These are phyloP conservation scores for Microctonus brassicae DNA, from an alignment of 2,888 invertebrate species.

Conservation along the genomic window DNA sequence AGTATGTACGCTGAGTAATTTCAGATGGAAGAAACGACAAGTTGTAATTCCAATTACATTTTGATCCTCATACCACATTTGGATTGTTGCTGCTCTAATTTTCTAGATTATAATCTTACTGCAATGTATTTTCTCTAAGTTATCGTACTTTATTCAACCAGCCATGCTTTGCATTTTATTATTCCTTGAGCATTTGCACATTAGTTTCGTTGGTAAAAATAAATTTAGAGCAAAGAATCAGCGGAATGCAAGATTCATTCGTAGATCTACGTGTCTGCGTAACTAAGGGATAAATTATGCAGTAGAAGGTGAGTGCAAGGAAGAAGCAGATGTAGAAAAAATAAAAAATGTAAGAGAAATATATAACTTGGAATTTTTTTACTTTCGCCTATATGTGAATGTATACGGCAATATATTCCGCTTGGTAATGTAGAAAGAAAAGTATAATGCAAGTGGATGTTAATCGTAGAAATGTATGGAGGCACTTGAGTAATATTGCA, in stretches of 20 bases:
- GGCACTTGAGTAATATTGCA: neutral
- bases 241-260: neutral
- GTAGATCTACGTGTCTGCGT: neutral
- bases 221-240: neutral
- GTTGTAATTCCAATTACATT: neutral
- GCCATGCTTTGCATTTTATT: neutral
- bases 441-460: neutral
- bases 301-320: neutral
- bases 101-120: neutral
- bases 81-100: slow-evolving; percentile 15
- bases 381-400: neutral
- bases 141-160: neutral
- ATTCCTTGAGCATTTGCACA: neutral
- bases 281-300: neutral
- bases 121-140: neutral
- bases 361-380: neutral
- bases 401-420: neutral
- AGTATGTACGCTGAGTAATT: neutral
- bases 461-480: neutral
- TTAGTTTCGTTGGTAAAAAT: neutral
- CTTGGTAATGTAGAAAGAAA: neutral
- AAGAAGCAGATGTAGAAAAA: neutral
- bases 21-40: neutral
- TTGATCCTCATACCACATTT: slow-evolving; percentile 1
- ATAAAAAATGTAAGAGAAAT: neutral